These are phyloP conservation scores for Norana najaformis DNA, from an alignment of 2,888 invertebrate genomes.

Conservation along the genomic window DNA sequence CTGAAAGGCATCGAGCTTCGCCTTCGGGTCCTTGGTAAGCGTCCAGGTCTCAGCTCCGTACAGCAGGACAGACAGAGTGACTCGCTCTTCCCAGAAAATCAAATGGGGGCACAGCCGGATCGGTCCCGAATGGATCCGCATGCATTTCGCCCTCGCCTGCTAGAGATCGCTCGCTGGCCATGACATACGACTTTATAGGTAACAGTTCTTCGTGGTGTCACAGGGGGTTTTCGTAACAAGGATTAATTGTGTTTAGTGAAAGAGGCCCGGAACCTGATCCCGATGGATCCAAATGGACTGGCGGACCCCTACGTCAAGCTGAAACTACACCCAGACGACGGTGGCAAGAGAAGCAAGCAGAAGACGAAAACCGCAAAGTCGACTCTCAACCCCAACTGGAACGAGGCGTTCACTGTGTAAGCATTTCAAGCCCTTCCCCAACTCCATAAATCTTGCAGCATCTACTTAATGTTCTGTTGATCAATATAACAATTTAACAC, in stretches of 20 bases:
- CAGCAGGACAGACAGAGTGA: too few relatives aligned
- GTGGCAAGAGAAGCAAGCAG: constrained; percentile 66
- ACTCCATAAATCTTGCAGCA: not conserved
- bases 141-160: too few relatives aligned
- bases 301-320: constrained; percentile 99
- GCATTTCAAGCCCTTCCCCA: constrained; percentile 54
- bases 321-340: constrained; percentile 81
- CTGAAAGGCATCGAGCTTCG: not conserved
- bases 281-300: constrained; percentile 99
- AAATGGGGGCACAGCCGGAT: not conserved
- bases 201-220: not conserved
- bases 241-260: constrained; percentile 72
- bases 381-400: constrained; percentile 94
- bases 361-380: constrained; percentile 97
- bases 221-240: not conserved
- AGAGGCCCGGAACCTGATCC: constrained; percentile 95
- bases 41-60: too few relatives aligned
- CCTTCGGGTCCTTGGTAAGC: not conserved
- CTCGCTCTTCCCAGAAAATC: too few relatives aligned
- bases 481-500: too few relatives aligned
- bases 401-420: constrained; percentile 90
- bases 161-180: too few relatives aligned
- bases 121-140: not conserved
- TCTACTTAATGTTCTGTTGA: too few relatives aligned
- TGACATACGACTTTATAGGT: too few relatives aligned